Base-by-base conservation (phyloP, 2,797 vertebrate species). In the Catharus ustulatus region DNA sequence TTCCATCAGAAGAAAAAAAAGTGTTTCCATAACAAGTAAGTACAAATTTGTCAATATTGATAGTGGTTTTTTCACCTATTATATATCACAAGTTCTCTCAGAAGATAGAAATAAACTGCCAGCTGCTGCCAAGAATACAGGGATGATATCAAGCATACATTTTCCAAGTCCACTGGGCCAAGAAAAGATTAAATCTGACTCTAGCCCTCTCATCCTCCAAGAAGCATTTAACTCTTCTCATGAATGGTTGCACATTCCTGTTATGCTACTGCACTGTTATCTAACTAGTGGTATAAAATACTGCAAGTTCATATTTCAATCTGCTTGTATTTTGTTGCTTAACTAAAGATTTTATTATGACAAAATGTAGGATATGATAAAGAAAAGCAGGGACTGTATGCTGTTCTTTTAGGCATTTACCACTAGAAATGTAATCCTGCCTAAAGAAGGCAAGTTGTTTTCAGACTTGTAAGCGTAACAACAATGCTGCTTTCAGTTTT, bases 21-120 rank as follows among this genome's bases (percentile, higher is more conserved):
- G 45, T 80, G 86, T 95, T 94, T 87, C 84, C 71, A 82, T 76
- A 94, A 82, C 86, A 88, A 91, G 74, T 54, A 91, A 89, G 71
- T 80, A 90, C 64, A 95, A 93, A 94, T 94, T 89, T 88, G 90
- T 95, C 91, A 93, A 94, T 94, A 96, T 88, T 90, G 91, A 92
- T 91, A 91, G 84, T 76, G 68, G 40, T 38, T 42, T 93, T 93
- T 93, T 93, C 91, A 94, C 94, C 93, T 95, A 91, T 96, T 95
- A 92, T 87, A 59, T 88, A 93, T 84, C 21, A 1, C 74, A 87
- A 95, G 67, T 94, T 96, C 72, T 91, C 89, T 91, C 79, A 89
- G 64, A 96, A 92, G 92, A 91, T 38, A 82, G 86, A 95, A 96
- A 96, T 86, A 87, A 96, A 95, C 63, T 86, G 66, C 84, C 82